Percentiles rank a stretch among this genome's conserved stretches.
Evolutionary conservation across 2,888 invertebrate genomes (phyloP).

Genomic region (Drosophila koepferae): DNA sequence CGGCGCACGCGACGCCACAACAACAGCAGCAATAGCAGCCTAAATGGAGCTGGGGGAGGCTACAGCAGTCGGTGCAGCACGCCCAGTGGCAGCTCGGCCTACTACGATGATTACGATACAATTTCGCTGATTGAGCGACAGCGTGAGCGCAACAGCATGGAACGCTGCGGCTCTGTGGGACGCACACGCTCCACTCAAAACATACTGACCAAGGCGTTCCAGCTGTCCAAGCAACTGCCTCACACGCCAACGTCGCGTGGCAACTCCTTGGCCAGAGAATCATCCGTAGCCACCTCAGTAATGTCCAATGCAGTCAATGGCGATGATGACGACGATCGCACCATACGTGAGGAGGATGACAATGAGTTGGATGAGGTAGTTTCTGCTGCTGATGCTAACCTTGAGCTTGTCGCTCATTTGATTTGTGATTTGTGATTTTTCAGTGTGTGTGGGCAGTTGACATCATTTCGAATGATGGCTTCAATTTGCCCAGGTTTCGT

Average conservation of each 20-base stretch:
- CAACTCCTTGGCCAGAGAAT: conserved; percentile 81
- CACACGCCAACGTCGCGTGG: conserved; percentile 84
- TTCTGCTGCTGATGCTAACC: conserved; percentile 49
- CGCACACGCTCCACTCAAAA: conserved; percentile 92
- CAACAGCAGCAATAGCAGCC: conserved; percentile 57
- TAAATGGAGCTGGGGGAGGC: conserved; percentile 62
- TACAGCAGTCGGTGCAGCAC: conserved; percentile 73
- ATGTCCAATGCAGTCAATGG: conserved; percentile 38
- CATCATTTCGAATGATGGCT: conserved; percentile 39
- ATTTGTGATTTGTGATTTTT: conserved; percentile 14
- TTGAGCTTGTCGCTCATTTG: conserved; percentile 48
- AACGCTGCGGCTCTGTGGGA: conserved; percentile 85
- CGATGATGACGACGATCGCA: conserved; percentile 88
- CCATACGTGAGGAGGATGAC: conserved; percentile 90
- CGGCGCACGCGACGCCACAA: conserved; percentile 81
- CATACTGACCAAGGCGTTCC: conserved; percentile 93
- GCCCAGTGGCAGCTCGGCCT: conserved; percentile 71
- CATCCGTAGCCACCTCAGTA: conserved; percentile 80
- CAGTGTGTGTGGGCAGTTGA: conserved; percentile 41
- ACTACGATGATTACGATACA: conserved; percentile 83
- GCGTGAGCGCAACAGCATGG: conserved; percentile 83
- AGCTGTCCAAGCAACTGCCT: conserved; percentile 86
- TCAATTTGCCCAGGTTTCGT: conserved; percentile 12
- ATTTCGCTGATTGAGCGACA: conserved; percentile 84
- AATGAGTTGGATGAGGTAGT: conserved; percentile 82